Conservation (phyloP, 2,113 vertebrate genomes). For the Ctenodactylus gundi region DNA sequence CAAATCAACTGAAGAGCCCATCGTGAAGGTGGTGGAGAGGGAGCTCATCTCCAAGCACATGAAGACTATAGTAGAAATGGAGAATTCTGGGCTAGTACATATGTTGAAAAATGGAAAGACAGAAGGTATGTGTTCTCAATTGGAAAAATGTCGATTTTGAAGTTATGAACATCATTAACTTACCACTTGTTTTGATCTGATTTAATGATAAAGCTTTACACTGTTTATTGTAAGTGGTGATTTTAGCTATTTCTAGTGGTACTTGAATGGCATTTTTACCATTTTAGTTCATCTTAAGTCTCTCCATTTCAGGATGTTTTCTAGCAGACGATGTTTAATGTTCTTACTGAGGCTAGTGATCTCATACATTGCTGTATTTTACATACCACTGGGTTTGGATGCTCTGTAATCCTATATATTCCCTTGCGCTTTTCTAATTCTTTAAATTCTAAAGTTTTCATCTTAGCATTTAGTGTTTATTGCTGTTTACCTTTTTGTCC, state of each 20-base stretch:
- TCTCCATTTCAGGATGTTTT: background rate
- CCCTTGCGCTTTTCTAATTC: background rate
- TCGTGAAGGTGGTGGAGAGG: conserved; percentile 98
- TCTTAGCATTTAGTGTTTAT: conserved; percentile 5
- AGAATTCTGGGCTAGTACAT: conserved; percentile 98
- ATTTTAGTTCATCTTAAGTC: background rate
- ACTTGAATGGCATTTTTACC: background rate
- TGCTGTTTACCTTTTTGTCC: background rate
- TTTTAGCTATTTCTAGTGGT: conserved; percentile 9
- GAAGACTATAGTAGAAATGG: conserved; percentile 99
- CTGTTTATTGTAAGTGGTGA: background rate
- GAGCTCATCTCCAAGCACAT: conserved; percentile 99
- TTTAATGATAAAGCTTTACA: background rate
- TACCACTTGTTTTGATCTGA: background rate
- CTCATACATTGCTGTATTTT: background rate
- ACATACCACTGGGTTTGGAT: background rate
- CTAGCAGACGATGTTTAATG: background rate
- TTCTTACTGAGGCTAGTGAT: background rate
- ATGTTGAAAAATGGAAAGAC: conserved; percentile 99
- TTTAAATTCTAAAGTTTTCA: background rate
- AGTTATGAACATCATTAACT: background rate
- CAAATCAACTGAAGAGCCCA: conserved; percentile 98
- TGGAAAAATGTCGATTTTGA: conserved; percentile 21
- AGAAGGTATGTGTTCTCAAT: conserved; percentile 87
- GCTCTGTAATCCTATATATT: background rate